A percentile compares a stretch with the other conserved stretches of the same genome.
These are phyloP conservation scores for Myanophis thanlyinensis DNA, from an alignment of 2,113 vertebrate species.

Conservation along the genomic window DNA sequence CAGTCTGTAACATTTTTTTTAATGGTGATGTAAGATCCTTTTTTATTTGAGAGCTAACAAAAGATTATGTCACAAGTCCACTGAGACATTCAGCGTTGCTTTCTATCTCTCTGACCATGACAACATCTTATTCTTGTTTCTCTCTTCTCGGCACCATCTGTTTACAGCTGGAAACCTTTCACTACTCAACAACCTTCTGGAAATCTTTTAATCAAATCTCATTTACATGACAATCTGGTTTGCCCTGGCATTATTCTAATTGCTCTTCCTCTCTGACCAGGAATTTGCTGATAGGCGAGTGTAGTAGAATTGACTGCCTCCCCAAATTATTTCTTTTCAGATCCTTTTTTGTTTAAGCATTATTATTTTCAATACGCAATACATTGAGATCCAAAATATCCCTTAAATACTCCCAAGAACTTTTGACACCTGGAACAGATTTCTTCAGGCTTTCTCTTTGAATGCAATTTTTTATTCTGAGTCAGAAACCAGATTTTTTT, in stretches of 20 bases:
- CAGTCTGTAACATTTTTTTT: background rate
- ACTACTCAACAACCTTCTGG: background rate
- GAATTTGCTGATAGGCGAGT: background rate
- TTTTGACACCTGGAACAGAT: background rate
- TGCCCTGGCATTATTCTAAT: background rate
- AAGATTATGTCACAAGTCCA: slow-evolving; percentile 23
- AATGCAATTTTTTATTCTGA: background rate
- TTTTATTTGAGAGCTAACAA: background rate
- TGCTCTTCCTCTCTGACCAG: background rate
- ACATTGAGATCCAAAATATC: background rate
- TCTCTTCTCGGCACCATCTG: background rate
- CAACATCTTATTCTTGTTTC: background rate
- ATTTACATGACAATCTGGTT: background rate
- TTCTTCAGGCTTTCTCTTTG: too few species aligned
- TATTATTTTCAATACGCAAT: background rate
- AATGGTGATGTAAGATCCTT: background rate
- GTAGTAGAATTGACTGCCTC: background rate
- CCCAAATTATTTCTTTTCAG: background rate
- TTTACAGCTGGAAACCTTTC: background rate
- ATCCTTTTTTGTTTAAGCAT: background rate
- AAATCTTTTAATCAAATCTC: background rate
- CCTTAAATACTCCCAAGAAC: background rate
- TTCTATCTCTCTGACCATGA: background rate
- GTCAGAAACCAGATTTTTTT: background rate
- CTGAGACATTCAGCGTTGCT: background rate